Evolutionary conservation across 2,797 vertebrate species (phyloP), one percentile per base, ranked within the genome.

Genomic region (Gymnothorax reevesii): DNA sequence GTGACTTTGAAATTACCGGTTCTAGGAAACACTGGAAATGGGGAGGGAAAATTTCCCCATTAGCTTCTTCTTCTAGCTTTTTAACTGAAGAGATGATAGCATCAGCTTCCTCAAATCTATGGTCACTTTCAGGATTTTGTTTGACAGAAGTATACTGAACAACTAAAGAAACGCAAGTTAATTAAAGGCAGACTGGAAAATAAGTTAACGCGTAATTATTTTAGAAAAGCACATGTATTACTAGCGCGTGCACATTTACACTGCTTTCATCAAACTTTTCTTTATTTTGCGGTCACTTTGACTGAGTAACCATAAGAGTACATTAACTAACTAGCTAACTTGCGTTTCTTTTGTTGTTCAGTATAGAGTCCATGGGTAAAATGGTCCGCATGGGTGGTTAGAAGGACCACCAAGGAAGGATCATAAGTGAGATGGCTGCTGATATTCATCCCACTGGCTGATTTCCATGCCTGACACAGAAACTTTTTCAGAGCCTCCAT

Each of bases 401-500:
- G 62, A 80, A 27, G 33, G 71, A 62, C n/a, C 57, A 85, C 33
- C 33, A 42, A 42, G 33, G 33, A 42, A 42, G 54, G 84, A 54
- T 64, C 69, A 27, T 82, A 85, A 75, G 59, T 59, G 42, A 77
- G 85, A 75, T 6, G 84, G 83, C 57, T 90, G 82, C 62, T 52
- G 60, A 8, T 57, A 64, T 15, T 42, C 66, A 42, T 54, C 88
- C 89, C 88, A 90, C 54, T 86, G n/a, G 60, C 59, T 89, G 49
- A 13, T 1, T 4, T 25, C 64, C 64, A 42, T 84, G 73, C 85
- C 55, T 7, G 83, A 64, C 69, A 82, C 1, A 69, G 80, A 83
- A 64, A 71, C 59, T 57, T 59, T 52, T 57, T 85, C 80, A 20
- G 86, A 57, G 83, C 69, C 6, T 59, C 75, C 55, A 60, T 10